Conservation (phyloP, 1,140 invertebrate species). For the Sitodiplosis mosellana region DNA sequence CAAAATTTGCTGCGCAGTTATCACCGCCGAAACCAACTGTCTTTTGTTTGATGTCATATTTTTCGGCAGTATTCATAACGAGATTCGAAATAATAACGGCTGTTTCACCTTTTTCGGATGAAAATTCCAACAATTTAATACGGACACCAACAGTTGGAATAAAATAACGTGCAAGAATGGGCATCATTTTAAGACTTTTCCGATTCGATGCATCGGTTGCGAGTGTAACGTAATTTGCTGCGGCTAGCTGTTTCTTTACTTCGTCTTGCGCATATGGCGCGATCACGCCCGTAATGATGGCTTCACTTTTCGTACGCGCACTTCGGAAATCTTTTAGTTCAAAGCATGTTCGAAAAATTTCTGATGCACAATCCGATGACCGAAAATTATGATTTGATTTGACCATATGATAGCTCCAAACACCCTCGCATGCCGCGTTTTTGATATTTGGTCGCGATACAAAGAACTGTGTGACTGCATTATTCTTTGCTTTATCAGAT, state of each 20-base stretch:
- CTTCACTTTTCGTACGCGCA: slow-evolving; percentile 15
- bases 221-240: slow-evolving; percentile 10
- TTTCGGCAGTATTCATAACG: neutral
- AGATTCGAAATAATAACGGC: slow-evolving; percentile 7
- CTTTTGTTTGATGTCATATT: slow-evolving; percentile 7
- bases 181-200: slow-evolving; percentile 3
- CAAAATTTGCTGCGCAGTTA: slow-evolving; percentile 12
- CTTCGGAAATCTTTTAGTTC: slow-evolving; percentile 10
- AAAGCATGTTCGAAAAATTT: slow-evolving; percentile 10
- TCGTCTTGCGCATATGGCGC: slow-evolving; percentile 1
- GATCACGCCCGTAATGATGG: slow-evolving; percentile 9
- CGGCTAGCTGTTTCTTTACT: slow-evolving; percentile 2
- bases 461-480: slow-evolving; percentile 14
- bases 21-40: slow-evolving; percentile 12
- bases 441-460: slow-evolving; percentile 3
- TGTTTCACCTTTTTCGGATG: slow-evolving; percentile 8
- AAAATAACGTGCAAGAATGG: slow-evolving; percentile 5
- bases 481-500: slow-evolving; percentile 15
- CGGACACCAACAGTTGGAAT: slow-evolving; percentile 2
- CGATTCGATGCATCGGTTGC: slow-evolving; percentile 4
- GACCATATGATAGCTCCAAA: slow-evolving; percentile 14
- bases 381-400: slow-evolving; percentile 17
- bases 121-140: slow-evolving; percentile 8
- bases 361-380: slow-evolving; percentile 10
- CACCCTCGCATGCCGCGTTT: slow-evolving; percentile 11